Evolutionary conservation across 2,888 invertebrate genomes (phyloP).

Genomic region (Hybos culiciformis): DNA sequence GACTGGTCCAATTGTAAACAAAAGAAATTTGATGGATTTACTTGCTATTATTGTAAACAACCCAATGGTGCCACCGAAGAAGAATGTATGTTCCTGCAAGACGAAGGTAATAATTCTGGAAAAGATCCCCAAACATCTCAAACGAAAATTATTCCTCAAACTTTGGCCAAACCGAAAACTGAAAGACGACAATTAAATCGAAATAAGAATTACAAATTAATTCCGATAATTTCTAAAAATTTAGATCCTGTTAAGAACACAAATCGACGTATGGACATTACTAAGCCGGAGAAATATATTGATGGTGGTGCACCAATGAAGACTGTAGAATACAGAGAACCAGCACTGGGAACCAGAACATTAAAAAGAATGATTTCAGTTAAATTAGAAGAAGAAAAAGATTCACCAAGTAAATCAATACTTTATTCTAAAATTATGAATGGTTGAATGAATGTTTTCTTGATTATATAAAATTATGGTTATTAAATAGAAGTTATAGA

Average conservation of each 20-base stretch:
- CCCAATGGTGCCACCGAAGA: conserved; percentile 56
- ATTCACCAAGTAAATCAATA: not conserved
- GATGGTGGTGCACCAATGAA: not conserved
- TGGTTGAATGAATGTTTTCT: too few species aligned
- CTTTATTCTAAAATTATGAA: not conserved
- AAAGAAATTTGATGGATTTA: conserved; percentile 53
- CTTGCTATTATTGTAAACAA: conserved; percentile 59
- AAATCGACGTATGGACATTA: not conserved
- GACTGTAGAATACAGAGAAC: not conserved
- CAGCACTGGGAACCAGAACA: not conserved
- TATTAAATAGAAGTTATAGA: too few species aligned
- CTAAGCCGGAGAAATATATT: not conserved
- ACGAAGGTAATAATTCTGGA: not conserved
- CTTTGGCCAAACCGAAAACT: too few species aligned
- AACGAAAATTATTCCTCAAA: not conserved
- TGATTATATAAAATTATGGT: too few species aligned
- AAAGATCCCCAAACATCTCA: not conserved
- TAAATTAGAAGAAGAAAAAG: not conserved
- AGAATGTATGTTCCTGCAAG: conserved; percentile 48
- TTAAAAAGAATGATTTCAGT: not conserved
- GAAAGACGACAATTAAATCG: not conserved
- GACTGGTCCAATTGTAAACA: conserved; percentile 60
- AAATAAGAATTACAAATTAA: not conserved
- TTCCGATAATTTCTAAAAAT: not conserved
- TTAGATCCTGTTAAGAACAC: too few species aligned